Conservation (phyloP, 2,888 invertebrate species). For the Aricia artaxerxes region DNA sequence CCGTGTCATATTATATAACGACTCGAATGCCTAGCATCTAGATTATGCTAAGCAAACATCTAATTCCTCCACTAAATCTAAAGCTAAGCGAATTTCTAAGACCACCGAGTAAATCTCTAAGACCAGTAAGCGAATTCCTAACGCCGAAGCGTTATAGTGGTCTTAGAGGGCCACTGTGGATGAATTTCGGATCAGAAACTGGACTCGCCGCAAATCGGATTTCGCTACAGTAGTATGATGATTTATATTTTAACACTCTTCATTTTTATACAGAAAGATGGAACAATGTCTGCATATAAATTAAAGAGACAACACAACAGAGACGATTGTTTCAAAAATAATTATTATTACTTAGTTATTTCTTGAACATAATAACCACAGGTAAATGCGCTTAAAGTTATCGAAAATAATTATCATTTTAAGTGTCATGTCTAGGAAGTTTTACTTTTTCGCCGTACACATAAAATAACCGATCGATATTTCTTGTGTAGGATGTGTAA, state of each 20-base stretch:
- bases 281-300: not conserved
- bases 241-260: not conserved
- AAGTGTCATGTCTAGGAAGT: too few relatives aligned
- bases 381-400: too few relatives aligned
- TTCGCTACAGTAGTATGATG: not conserved
- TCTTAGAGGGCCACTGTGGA: not conserved
- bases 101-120: not conserved
- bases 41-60: constrained; percentile 7
- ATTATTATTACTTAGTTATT: too few relatives aligned
- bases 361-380: too few relatives aligned
- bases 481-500: too few relatives aligned
- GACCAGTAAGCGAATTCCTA: not conserved
- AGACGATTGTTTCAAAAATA: too few relatives aligned
- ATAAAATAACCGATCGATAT: too few relatives aligned
- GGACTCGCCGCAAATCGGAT: not conserved
- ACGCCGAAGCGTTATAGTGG: not conserved
- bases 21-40: not conserved
- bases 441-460: too few relatives aligned
- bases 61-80: constrained; percentile 6
- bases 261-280: not conserved
- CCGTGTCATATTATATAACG: not conserved
- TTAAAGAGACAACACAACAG: not conserved
- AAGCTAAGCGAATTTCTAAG: not conserved
- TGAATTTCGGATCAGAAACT: not conserved
- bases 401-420: too few relatives aligned